A percentile compares a stretch with the other conserved stretches of the same genome.
These are phyloP conservation scores for Sus scrofa DNA, from an alignment of 2,113 vertebrate genomes.

Conservation along the genomic window DNA sequence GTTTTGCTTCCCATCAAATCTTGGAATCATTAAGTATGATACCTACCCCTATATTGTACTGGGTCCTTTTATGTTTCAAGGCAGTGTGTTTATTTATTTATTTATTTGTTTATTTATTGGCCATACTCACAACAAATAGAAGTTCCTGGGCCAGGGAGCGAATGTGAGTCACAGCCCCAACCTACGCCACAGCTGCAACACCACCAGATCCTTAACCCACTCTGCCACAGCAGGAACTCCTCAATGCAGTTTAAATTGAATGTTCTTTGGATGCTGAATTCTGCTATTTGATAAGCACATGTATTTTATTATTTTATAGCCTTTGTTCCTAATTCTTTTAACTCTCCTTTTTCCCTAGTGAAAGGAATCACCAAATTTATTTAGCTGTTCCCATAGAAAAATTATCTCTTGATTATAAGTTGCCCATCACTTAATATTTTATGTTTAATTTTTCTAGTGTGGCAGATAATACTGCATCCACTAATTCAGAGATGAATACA, in stretches of 20 bases:
- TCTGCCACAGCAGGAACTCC: no score
- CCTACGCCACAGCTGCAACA: no score
- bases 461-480: background rate
- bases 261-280: slow-evolving; percentile 42
- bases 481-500: slow-evolving; percentile 37
- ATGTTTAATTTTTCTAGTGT: background rate
- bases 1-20: slow-evolving; percentile 10
- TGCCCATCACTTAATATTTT: background rate
- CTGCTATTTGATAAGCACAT: slow-evolving; percentile 1
- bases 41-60: background rate
- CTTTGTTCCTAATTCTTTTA: slow-evolving; percentile 37
- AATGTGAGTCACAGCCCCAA: no score
- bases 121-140: no score
- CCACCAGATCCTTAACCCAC: no score
- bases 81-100: background rate
- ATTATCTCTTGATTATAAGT: background rate
- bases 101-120: no score
- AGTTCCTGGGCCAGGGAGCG: no score
- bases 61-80: slow-evolving; percentile 12
- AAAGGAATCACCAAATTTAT: slow-evolving; percentile 43
- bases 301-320: slow-evolving; percentile 33
- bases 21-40: slow-evolving; percentile 7
- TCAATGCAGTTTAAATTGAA: background rate
- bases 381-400: background rate
- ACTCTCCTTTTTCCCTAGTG: background rate